Base-by-base conservation (phyloP, 1,140 invertebrate genomes). In the Linepithema humile region DNA sequence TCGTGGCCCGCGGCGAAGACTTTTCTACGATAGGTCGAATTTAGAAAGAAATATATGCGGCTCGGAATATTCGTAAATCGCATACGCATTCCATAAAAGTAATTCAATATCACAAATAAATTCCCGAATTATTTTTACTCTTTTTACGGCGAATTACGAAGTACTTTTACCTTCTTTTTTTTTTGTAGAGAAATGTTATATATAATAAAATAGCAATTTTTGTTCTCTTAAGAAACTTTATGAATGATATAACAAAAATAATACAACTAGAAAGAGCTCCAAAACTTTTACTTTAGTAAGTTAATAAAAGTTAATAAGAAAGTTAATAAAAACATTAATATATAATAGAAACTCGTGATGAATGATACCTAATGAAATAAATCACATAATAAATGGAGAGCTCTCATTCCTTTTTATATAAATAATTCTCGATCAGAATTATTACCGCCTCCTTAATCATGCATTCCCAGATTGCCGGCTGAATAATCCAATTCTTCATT, bases 401-500 rank as follows among this genome's bases (percentile, higher is more conserved):
- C 9, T 35, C 6, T 10, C 45, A n/a, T 62, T 32, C 12, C 7
- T 23, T 48, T 65, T 23, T 32, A 48, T 10, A 20, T n/a, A 10
- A 53, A 40, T 40, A 69, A 57, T 55, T 80, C 38, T 55, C 64
- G 35, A 57, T 43, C 75, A 35, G 35, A n/a, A 53, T 70, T 80
- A 80, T 69, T 40, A 55, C 29, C 75, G 32, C 29, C 32, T 9
- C 48, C 64, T 69, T 57, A 77, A 77, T 77, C 59, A 77, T 35
- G 32, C 62, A 32, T 40, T 35, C 20, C 23, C 45, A 67, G 67
- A 78, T 78, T 67, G 45, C 74, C 62, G 20, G 45, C 62, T 53
- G 35, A 69, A 78, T 53, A 78, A 78, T 69, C 59, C 73, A 78
- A 78, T 78, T 78, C 43, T 64, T 77, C 43, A 67, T 67, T 53